Percentiles rank a stretch among this genome's conserved stretches.
These are phyloP conservation scores for Epinotia bilunana DNA, from an alignment of 2,888 invertebrate genomes.

Conservation along the genomic window DNA sequence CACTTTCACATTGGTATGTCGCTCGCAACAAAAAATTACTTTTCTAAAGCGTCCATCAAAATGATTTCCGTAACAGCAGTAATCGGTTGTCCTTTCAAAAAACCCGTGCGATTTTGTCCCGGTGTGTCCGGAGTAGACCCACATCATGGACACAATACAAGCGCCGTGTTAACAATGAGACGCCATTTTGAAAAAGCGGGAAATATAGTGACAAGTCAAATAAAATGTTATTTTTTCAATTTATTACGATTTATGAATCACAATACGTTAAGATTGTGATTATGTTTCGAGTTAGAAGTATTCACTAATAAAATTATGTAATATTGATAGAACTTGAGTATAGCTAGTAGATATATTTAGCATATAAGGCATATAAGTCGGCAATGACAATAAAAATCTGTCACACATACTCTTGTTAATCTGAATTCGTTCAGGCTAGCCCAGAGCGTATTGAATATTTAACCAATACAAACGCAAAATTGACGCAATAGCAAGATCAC, in stretches of 20 bases:
- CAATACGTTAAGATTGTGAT: constrained; percentile 1
- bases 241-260: constrained; percentile 8
- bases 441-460: background rate
- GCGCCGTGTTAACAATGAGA: constrained; percentile 59
- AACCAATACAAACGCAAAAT: background rate
- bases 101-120: constrained; percentile 67
- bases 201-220: constrained; percentile 70
- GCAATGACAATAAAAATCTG: no score
- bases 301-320: no score
- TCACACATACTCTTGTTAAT: no score
- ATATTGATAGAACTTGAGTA: no score
- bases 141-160: constrained; percentile 76
- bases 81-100: constrained; percentile 74
- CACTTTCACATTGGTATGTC: constrained; percentile 55
- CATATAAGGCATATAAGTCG: no score
- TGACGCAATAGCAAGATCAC: background rate
- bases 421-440: no score
- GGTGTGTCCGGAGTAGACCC: constrained; percentile 67
- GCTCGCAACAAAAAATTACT: constrained; percentile 64
- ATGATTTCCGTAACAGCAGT: constrained; percentile 73
- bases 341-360: no score
- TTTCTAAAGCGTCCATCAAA: constrained; percentile 77
- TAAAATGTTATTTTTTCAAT: constrained; percentile 56
- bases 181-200: constrained; percentile 68
- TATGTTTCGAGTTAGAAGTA: background rate